Evolutionary conservation across 2,888 invertebrate genomes (phyloP).

Genomic region (Agriopis marginaria): DNA sequence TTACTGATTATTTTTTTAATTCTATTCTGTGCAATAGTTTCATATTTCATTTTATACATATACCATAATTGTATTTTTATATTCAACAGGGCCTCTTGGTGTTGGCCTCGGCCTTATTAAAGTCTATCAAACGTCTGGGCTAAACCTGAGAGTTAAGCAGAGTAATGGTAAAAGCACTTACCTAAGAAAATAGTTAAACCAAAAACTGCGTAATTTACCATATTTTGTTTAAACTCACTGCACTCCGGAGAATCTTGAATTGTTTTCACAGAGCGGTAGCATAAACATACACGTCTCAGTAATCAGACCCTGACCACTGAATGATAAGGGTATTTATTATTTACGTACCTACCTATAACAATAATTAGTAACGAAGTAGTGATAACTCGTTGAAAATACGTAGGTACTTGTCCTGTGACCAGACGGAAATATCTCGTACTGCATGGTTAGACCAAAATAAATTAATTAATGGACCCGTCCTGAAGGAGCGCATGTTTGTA

Average conservation of each 20-base stretch:
- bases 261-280: not conserved
- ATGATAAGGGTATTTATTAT: not conserved
- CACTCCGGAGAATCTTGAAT: not conserved
- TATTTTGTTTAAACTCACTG: not conserved
- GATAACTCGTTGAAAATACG: not conserved
- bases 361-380: not conserved
- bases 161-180: not conserved
- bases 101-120: no score
- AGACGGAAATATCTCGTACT: no score
- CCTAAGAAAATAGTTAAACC: not conserved
- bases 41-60: no score
- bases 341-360: not conserved
- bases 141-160: no score
- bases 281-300: not conserved
- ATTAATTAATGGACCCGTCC: no score
- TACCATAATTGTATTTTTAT: no score
- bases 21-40: no score
- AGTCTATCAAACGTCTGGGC: no score
- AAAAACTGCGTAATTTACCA: conserved; percentile 1
- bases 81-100: no score
- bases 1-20: no score
- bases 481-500: no score
- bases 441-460: no score
- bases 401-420: not conserved
- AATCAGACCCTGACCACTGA: conserved; percentile 1